These are phyloP conservation scores for Antheraea yamamai DNA, from an alignment of 2,888 invertebrate genomes.

Conservation along the genomic window DNA sequence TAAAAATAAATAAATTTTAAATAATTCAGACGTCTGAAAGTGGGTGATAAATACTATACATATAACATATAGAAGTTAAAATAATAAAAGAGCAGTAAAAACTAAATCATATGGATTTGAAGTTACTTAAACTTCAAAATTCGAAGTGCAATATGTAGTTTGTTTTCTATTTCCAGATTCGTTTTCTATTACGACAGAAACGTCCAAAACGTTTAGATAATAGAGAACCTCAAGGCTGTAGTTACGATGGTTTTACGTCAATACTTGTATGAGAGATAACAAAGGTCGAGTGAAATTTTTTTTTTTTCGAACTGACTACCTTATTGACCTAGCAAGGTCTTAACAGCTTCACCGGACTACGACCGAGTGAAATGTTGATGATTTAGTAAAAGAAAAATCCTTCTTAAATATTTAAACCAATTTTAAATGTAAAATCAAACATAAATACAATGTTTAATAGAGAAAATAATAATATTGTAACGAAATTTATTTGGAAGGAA, in stretches of 20 bases:
- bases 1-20: no score
- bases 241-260: background rate
- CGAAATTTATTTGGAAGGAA: no score
- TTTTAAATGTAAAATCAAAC: background rate
- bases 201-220: background rate
- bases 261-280: background rate
- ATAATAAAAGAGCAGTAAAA: no score
- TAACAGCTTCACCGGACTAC: no score
- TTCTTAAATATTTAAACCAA: background rate
- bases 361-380: background rate
- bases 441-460: background rate
- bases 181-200: background rate
- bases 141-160: background rate
- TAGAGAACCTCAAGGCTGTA: background rate
- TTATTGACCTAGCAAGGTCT: no score
- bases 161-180: no score
- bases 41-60: no score
- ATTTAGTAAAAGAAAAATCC: background rate
- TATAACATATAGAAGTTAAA: no score
- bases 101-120: no score
- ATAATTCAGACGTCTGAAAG: no score
- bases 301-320: no score
- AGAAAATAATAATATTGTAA: background rate
- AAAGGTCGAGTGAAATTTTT: background rate
- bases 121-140: background rate